Percentiles rank a stretch among this genome's conserved stretches.
Evolutionary conservation across 64 coral and sea anemone genomes (phyloP).

Genomic region (Dendrophyllia cribrosa): DNA sequence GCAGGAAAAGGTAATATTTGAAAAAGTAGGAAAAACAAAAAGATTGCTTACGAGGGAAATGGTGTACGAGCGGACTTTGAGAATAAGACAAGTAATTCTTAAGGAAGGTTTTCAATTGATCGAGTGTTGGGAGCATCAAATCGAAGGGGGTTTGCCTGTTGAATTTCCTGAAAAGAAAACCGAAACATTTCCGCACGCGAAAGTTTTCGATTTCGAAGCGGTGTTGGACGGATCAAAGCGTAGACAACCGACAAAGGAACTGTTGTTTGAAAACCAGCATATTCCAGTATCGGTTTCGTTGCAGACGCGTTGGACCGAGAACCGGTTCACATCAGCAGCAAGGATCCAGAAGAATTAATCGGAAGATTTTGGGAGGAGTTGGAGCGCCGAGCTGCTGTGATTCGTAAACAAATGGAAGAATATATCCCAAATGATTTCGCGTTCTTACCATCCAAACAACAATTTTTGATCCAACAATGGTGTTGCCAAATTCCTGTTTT

Average conservation of each 20-base stretch:
- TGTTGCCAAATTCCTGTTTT: conserved; percentile 34
- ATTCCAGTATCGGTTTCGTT: conserved; percentile 26
- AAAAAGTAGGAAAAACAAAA: no score
- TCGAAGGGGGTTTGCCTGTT: background rate
- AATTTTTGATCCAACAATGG: background rate
- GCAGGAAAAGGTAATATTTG: no score
- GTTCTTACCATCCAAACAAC: conserved; percentile 1
- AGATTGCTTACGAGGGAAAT: no score
- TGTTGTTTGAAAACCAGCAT: conserved; percentile 24
- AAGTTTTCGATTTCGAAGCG: conserved; percentile 56
- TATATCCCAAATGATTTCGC: conserved; percentile 1
- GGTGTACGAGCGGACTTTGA: no score
- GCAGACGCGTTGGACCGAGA: conserved; percentile 16
- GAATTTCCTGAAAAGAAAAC: conserved; percentile 48
- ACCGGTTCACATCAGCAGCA: conserved; percentile 15
- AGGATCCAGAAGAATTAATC: conserved; percentile 29
- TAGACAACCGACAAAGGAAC: background rate
- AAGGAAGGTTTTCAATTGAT: conserved; percentile 33
- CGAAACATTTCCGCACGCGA: conserved; percentile 45
- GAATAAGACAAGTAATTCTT: background rate
- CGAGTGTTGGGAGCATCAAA: conserved; percentile 60
- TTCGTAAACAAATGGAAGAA: conserved; percentile 19
- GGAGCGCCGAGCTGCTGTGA: conserved; percentile 19
- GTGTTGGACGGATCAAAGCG: background rate
- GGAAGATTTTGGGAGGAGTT: conserved; percentile 24